Conservation (phyloP, 2,888 invertebrate species). For the Drosophila kambysellisi region DNA sequence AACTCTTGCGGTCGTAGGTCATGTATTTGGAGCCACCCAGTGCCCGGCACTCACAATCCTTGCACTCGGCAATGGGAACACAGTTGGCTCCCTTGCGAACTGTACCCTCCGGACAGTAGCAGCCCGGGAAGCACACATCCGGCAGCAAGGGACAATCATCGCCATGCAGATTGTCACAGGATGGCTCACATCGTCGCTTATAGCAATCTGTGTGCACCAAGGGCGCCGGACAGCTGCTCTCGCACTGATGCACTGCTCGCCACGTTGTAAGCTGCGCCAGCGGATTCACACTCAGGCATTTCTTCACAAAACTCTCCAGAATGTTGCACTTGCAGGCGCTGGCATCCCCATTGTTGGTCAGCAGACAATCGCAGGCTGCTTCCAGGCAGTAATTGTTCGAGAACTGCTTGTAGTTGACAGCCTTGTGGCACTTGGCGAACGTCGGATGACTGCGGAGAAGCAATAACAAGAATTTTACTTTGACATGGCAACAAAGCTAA, state of each 20-base stretch:
- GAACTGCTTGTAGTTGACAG: constrained; percentile 89
- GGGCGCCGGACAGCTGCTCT: constrained; percentile 90
- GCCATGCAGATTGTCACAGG: constrained; percentile 88
- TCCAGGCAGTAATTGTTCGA: constrained; percentile 90
- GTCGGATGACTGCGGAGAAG: constrained; percentile 87
- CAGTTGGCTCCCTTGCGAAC: constrained; percentile 90
- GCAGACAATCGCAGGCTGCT: constrained; percentile 90
- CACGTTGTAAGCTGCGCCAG: constrained; percentile 89
- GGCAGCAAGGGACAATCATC: constrained; percentile 88
- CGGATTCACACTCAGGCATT: constrained; percentile 89
- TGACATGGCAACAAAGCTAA: too few species aligned
- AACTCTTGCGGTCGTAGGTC: constrained; percentile 92
- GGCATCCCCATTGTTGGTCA: constrained; percentile 85
- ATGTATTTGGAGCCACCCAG: constrained; percentile 92
- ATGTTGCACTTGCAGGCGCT: constrained; percentile 89
- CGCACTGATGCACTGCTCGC: constrained; percentile 90
- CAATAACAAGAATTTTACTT: background rate
- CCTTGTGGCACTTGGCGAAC: constrained; percentile 88
- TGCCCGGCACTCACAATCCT: constrained; percentile 91
- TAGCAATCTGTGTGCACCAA: constrained; percentile 94
- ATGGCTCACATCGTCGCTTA: constrained; percentile 91
- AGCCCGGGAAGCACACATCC: constrained; percentile 92
- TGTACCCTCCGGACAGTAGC: constrained; percentile 92
- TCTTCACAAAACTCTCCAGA: constrained; percentile 90
- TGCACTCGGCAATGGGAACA: constrained; percentile 89